phyloP scores from a whole-genome alignment of 2,888 invertebrate genomes.

The Drosophila paracracens region DNA sequence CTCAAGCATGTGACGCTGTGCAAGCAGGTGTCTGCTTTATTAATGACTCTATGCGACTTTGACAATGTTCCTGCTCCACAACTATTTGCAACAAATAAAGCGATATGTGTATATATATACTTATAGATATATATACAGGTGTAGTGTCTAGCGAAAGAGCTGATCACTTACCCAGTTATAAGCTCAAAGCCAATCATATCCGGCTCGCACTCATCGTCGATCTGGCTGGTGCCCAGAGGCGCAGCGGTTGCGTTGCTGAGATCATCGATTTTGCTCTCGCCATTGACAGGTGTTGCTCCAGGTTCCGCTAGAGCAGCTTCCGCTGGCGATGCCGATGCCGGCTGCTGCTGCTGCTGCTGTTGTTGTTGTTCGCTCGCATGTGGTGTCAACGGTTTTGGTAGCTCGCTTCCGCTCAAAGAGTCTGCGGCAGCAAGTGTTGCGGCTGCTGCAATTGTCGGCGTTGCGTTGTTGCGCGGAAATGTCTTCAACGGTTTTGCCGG shows the following conservation, averaged over 20 bases:
- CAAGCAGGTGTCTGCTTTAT: conserved; percentile 56
- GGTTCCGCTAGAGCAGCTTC: conserved; percentile 67
- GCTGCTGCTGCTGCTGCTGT: conserved; percentile 32
- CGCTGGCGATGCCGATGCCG: conserved; percentile 65
- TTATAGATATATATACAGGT: neutral
- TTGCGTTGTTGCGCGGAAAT: conserved; percentile 84
- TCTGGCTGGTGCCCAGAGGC: conserved; percentile 61
- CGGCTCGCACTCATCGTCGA: conserved; percentile 92
- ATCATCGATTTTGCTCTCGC: conserved; percentile 74
- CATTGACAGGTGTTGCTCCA: conserved; percentile 55
- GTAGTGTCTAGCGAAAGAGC: conserved; percentile 14
- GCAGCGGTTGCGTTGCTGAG: conserved; percentile 53
- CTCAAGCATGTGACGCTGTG: conserved; percentile 42
- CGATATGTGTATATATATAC: neutral
- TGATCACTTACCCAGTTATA: conserved; percentile 90
- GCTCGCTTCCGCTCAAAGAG: conserved; percentile 75
- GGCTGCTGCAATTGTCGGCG: conserved; percentile 75
- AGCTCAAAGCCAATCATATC: conserved; percentile 97
- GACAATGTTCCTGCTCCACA: conserved; percentile 46
- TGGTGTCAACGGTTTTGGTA: conserved; percentile 82
- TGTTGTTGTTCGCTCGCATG: conserved; percentile 60
- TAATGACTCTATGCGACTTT: conserved; percentile 30
- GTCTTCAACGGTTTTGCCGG: conserved; percentile 84
- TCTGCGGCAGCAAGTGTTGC: conserved; percentile 40
- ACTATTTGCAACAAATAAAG: conserved; percentile 63